Base-by-base conservation (phyloP, 2,888 invertebrate genomes). In the Ceraclea dissimilis region DNA sequence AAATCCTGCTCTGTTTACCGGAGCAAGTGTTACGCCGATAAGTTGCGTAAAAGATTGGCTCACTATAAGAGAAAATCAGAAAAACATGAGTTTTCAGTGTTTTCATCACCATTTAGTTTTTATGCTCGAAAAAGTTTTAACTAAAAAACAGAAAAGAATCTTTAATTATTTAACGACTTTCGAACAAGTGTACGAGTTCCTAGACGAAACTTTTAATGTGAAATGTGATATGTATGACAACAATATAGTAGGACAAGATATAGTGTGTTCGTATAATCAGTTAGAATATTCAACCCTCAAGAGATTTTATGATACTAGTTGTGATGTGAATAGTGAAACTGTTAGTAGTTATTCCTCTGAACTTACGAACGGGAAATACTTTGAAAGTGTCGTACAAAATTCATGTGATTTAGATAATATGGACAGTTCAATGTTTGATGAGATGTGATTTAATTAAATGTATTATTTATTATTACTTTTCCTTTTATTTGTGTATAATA, bases 71-170 rank as follows among this genome's bases (percentile, higher is more conserved):
- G 74, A 84, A 57, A 67, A 77, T 46, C 77, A 81, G 20, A 73
- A 76, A 61, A 82, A 88, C 44, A 82, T 89, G 55, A 81, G 84
- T 51, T 96, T 90, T 70, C 85, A 89, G 63, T 85, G 85, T 67
- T 93, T 97, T 67, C 98, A 98, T 73, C 95, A 97, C 69, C 98
- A 98, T 74, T 80, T 98, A 61, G 91, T 93, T 51, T 95, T 93
- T 69, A 98, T 98, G 98, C 78, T 93, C 66, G 93, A 94, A 66
- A 88, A 86, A 70, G 69, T 88, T 39, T 76, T 96, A 64, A 79
- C 83, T 0, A 87, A 85, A 65, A 72, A 79, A 51, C 83, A 90
- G 65, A 84, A 90, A 66, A 76, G 82, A 63, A 72, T 84, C 50
- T 94, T 97, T 67, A 95, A 95, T 71, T 79, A 81, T 63, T 75